Evolutionary conservation across 2,888 invertebrate species (phyloP), one percentile per base, ranked within the genome.

Genomic region (Synanthedon myopaeformis): DNA sequence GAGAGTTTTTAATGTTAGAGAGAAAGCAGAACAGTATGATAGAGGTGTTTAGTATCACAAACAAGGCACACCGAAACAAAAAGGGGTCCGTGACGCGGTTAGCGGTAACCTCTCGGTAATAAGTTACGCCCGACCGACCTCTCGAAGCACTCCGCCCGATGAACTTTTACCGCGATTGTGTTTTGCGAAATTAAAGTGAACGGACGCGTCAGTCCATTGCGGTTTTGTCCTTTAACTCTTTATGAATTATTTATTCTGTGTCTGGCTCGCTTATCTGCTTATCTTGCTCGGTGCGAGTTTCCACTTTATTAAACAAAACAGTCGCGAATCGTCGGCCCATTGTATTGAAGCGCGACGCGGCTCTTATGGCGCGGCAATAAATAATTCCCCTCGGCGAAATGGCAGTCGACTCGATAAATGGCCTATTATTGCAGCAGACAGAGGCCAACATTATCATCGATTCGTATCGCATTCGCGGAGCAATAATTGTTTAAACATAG

Each of bases 401-500:
- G 78, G 79, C 76, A 77, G 74, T 62, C 67, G 69, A 79, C 69
- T 81, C 81, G 80, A 84, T 83, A 82, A 84, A 83, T 76, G 82
- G 81, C 70, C 83, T 83, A 83, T 84, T 82, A 84, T 82, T 79
- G 76, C 79, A 74, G 72, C 74, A 79, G 80, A 82, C 83, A 76
- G 79, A 76, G 76, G 79, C 80, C 76, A 79, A 79, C 78, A 81
- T 84, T 83, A 83, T 82, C 82, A 76, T 79, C 76, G 78, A 82
- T 79, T 84, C 76, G 78, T 78, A 84, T 83, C 82, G 79, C 75
- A 76, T 80, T 81, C 73, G 74, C 72, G 67, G 70, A 67, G 75
- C 72, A 77, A 81, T 84, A 82, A 85, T 84, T 83, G 83, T 84
- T 83, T 82, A 82, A 84, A 82, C 81, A 82, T 76, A 80, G 78